Conservation (phyloP, 2,888 invertebrate species). For the Cantharis flavilabris region DNA sequence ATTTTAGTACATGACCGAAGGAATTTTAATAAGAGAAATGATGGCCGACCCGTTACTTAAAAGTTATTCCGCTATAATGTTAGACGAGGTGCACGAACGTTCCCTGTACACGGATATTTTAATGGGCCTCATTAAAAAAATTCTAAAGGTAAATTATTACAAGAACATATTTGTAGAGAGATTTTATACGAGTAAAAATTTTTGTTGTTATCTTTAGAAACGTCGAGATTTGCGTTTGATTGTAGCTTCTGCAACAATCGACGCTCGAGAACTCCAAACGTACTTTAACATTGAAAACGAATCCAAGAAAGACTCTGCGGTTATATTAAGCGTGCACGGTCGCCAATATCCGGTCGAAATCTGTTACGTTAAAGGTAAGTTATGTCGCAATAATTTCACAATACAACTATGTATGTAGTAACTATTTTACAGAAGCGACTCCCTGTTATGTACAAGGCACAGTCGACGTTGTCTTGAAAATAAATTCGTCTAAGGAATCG, state of each 20-base stretch:
- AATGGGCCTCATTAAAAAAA: conserved; percentile 92
- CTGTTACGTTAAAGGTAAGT: conserved; percentile 73
- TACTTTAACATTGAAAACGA: conserved; percentile 71
- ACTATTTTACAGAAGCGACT: conserved; percentile 69
- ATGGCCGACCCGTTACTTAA: conserved; percentile 91
- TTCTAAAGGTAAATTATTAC: conserved; percentile 69
- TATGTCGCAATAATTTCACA: background rate
- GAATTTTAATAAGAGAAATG: conserved; percentile 91
- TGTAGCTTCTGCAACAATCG: conserved; percentile 93
- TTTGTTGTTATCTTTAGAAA: conserved; percentile 59
- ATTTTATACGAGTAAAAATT: background rate
- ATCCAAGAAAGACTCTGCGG: conserved; percentile 67
- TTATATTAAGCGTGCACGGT: conserved; percentile 87
- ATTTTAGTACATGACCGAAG: conserved; percentile 91
- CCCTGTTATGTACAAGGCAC: conserved; percentile 88
- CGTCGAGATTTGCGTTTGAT: conserved; percentile 81
- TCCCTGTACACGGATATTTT: conserved; percentile 91
- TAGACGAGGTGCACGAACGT: conserved; percentile 96
- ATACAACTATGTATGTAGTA: background rate
- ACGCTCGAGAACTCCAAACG: conserved; percentile 82
- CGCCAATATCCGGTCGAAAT: conserved; percentile 86
- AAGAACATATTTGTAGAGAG: background rate
- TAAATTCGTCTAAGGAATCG: conserved; percentile 79
- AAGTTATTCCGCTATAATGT: conserved; percentile 83
- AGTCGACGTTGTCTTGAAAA: conserved; percentile 86